Base-by-base conservation (phyloP, 2,888 invertebrate species). In the Platerodrilus igneus region DNA sequence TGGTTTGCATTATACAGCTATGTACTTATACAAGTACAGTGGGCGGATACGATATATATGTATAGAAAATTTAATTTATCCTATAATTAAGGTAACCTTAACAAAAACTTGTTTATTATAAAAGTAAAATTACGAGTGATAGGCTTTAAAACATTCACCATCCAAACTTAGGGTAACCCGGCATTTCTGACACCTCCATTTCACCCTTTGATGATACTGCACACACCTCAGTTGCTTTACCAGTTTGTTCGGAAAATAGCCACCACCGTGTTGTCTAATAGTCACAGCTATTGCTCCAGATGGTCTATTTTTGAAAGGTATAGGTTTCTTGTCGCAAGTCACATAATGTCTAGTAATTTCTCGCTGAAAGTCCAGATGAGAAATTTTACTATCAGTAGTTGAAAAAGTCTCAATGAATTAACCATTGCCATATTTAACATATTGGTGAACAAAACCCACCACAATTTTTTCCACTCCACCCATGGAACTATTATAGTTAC, bases 381-480 rank as follows among this genome's bases (percentile, higher is more conserved):
- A 31, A 8, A 31, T 35, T 16, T 36, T 25, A n/a, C n/a, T n/a
- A n/a, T n/a, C n/a, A n/a, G n/a, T n/a, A n/a, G n/a, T n/a, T n/a
- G n/a, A n/a, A n/a, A n/a, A n/a, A 32, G 11, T 14, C 21, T 8
- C 31, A 35, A 44, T 9, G 32, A 32, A 19, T 41, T 37, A 7
- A 31, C 29, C 6, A 41, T 18, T n/a, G 37, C 18, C 5, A 41
- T 9, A 35, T 45, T 41, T 10, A 41, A 7, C 37, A 33, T 36
- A 9, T 45, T 27, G 13, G 42, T 38, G 7, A 15, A 40, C 10
- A 41, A 17, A 3, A 26, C 16, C 36, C 31, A 41, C 34, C 45
- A 41, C 33, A 37, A 45, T 32, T 37, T 41, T 34, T 41, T 45
- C 39, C 18, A 45, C 42, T 6, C 39, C 42, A 4, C 45, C 39